phyloP scores from a whole-genome alignment of 2,113 vertebrate genomes.

The Rattus norvegicus region DNA sequence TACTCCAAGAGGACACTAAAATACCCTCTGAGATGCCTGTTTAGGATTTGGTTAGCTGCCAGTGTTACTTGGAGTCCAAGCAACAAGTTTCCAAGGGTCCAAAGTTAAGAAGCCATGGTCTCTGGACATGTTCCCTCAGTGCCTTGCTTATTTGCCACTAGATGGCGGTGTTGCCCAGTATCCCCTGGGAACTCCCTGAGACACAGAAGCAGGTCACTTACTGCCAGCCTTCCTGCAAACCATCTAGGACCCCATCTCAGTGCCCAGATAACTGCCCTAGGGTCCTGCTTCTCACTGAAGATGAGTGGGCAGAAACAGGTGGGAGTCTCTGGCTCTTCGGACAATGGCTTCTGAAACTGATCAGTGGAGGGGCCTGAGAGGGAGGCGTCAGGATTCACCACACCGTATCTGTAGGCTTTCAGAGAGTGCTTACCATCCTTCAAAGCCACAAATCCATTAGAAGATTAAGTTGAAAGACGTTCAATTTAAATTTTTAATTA shows the following conservation, averaged over 20 bases:
- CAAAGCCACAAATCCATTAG: neutral
- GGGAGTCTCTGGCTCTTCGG: too few species aligned
- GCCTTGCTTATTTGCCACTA: slow-evolving; percentile 21
- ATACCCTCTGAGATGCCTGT: neutral
- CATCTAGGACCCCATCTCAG: neutral
- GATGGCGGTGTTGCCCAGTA: slow-evolving; percentile 32
- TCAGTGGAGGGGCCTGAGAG: neutral
- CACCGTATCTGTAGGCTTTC: neutral
- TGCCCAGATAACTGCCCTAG: neutral
- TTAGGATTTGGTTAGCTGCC: neutral
- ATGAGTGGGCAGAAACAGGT: neutral
- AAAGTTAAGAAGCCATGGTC: too few species aligned
- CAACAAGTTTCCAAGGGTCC: neutral
- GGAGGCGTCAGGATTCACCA: too few species aligned
- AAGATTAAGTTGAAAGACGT: neutral
- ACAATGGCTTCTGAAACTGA: neutral
- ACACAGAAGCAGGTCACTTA: too few species aligned
- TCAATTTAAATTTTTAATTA: neutral
- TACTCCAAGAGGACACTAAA: neutral
- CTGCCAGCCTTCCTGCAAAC: neutral
- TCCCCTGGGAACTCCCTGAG: neutral
- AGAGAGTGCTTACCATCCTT: neutral
- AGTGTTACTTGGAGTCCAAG: neutral
- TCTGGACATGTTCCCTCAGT: neutral
- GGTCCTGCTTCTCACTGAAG: neutral